Evolutionary conservation across 37 sponge, comb jelly and placozoan genomes (phyloP).

Genomic region (Chondrilla cf. caribensis): DNA sequence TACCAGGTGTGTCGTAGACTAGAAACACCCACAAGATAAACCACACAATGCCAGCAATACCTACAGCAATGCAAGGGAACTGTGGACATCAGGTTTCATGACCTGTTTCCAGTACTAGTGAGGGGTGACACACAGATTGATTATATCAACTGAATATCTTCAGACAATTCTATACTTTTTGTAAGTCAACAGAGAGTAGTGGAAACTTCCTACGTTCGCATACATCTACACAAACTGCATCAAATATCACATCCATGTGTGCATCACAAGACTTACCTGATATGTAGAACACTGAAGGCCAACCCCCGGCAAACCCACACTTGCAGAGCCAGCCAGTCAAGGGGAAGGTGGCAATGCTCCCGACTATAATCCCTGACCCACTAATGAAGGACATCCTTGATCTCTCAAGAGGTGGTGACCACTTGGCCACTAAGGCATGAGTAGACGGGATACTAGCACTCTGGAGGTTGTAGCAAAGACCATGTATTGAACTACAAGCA

Average conservation of each 20-base stretch:
- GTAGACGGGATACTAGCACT: constrained; percentile 94
- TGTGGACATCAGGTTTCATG: too few relatives aligned
- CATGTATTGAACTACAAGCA: too few relatives aligned
- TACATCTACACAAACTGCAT: too few relatives aligned
- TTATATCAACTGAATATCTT: too few relatives aligned
- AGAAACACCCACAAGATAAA: constrained; percentile 76
- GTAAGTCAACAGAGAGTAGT: too few relatives aligned
- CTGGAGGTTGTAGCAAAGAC: constrained; percentile 39
- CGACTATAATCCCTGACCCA: constrained; percentile 57
- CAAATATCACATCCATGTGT: too few relatives aligned
- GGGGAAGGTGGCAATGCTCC: constrained; percentile 77
- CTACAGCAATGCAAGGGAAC: too few relatives aligned
- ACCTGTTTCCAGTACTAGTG: too few relatives aligned
- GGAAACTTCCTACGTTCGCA: too few relatives aligned
- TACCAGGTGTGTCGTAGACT: constrained; percentile 58
- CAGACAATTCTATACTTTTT: too few relatives aligned
- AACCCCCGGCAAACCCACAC: constrained; percentile 73
- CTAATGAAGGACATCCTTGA: constrained; percentile 70
- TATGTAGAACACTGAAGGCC: constrained; percentile 92
- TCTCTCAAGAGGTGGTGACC: constrained; percentile 90
- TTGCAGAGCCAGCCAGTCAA: constrained; percentile 78
- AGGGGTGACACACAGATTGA: too few relatives aligned
- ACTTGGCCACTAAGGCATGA: constrained; percentile 82
- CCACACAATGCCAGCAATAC: constrained; percentile 81
- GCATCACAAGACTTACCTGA: constrained; percentile 92